Evolutionary conservation across 2,888 invertebrate genomes (phyloP).

Genomic region (Macrostomum cliftonense): DNA sequence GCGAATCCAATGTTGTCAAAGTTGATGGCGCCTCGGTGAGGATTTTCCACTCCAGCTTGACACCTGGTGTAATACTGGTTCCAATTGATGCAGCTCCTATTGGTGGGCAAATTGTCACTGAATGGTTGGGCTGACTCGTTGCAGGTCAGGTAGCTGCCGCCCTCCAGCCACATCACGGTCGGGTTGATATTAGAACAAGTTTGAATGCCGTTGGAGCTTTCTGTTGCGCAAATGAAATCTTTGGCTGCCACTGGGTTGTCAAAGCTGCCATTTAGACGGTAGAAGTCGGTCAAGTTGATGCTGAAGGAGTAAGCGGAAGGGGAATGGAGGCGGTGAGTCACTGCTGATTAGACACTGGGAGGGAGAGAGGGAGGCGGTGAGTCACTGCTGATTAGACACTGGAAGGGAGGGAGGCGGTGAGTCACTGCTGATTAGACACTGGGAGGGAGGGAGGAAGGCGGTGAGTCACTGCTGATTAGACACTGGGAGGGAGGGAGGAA

Average conservation of each 20-base stretch:
- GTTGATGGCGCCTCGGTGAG: conserved; percentile 93
- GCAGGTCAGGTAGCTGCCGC: conserved; percentile 54
- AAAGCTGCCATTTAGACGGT: conserved; percentile 14
- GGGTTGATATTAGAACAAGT: conserved; percentile 49
- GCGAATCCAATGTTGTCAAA: conserved; percentile 99
- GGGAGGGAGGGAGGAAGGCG: too few species aligned
- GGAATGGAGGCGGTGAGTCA: too few species aligned
- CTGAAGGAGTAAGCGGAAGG: conserved; percentile 16
- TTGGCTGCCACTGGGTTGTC: conserved; percentile 37
- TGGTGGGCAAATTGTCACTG: conserved; percentile 41
- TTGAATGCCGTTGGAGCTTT: conserved; percentile 85
- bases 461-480: too few species aligned
- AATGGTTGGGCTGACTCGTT: conserved; percentile 51
- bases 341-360: too few species aligned
- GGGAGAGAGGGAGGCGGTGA: too few species aligned
- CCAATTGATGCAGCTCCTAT: conserved; percentile 77
- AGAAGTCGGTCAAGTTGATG: conserved; percentile 20
- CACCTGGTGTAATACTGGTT: conserved; percentile 93
- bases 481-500: too few species aligned
- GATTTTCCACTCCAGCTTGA: conserved; percentile 74
- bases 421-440: too few species aligned
- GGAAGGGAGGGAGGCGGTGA: too few species aligned
- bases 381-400: too few species aligned
- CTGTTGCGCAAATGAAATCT: conserved; percentile 88
- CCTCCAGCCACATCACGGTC: conserved; percentile 49